phyloP scores from a whole-genome alignment of 2,888 invertebrate species.

The Ephialtes manifestator region DNA sequence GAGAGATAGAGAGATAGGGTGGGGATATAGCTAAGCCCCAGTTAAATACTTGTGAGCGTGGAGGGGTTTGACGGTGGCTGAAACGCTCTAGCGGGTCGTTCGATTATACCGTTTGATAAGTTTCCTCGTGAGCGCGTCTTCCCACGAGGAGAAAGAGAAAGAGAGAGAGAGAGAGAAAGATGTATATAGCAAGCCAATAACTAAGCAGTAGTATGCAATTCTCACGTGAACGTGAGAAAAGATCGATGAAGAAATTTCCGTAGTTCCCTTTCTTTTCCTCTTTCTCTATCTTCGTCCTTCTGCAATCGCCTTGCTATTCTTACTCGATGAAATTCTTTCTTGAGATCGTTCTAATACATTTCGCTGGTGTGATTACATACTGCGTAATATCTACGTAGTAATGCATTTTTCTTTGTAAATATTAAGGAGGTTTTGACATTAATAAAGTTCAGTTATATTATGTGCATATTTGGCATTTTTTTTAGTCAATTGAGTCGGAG shows the following conservation, averaged over 20 bases:
- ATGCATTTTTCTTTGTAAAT: not conserved
- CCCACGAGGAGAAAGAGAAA: not conserved
- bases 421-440: not conserved
- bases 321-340: not conserved
- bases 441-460: not conserved
- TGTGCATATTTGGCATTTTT: not conserved
- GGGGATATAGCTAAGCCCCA: slow-evolving; percentile 72
- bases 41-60: slow-evolving; percentile 75
- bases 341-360: not conserved
- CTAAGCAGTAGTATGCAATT: slow-evolving; percentile 35
- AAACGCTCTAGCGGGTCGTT: slow-evolving; percentile 42
- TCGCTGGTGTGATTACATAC: not conserved
- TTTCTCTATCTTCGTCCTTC: not conserved
- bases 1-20: slow-evolving; percentile 9
- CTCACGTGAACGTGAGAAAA: slow-evolving; percentile 14
- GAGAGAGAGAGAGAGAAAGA: not conserved
- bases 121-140: slow-evolving; percentile 54
- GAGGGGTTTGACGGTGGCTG: slow-evolving; percentile 12
- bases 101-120: slow-evolving; percentile 64
- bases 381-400: not conserved
- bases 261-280: slow-evolving; percentile 5
- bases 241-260: slow-evolving; percentile 57
- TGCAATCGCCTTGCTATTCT: not conserved
- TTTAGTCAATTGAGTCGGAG: not conserved
- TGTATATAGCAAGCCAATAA: slow-evolving; percentile 15